phyloP scores from a whole-genome alignment of 2,113 vertebrate species.

The Ictidomys tridecemlineatus region DNA sequence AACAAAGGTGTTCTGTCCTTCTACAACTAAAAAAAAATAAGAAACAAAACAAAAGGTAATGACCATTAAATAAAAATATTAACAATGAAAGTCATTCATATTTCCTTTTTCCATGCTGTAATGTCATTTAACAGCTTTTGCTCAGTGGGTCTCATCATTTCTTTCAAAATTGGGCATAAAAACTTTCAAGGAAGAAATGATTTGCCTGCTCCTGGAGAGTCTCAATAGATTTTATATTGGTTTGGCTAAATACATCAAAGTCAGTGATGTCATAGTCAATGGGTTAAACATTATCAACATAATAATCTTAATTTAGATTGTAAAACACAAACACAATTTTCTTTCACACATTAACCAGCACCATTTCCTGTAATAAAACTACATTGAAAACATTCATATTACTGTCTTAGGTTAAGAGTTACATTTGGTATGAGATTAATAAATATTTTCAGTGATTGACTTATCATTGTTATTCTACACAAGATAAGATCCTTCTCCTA shows the following conservation, averaged over 20 bases:
- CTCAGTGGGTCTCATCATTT: background rate
- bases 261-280: background rate
- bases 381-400: background rate
- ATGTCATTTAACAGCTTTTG: background rate
- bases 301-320: background rate
- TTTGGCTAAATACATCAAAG: background rate
- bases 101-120: background rate
- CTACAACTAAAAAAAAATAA: no score
- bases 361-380: background rate
- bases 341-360: background rate
- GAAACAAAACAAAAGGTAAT: no score
- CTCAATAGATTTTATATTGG: background rate
- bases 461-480: background rate
- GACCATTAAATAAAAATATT: background rate
- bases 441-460: background rate
- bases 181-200: background rate
- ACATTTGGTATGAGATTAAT: background rate
- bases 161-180: background rate
- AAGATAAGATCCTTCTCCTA: background rate
- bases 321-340: background rate
- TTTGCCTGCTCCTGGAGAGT: background rate
- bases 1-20: no score
- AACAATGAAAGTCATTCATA: background rate
- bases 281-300: background rate
- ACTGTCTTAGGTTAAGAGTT: background rate